phyloP scores from a whole-genome alignment of 2,888 invertebrate genomes.

The Watsonalla cultraria region DNA sequence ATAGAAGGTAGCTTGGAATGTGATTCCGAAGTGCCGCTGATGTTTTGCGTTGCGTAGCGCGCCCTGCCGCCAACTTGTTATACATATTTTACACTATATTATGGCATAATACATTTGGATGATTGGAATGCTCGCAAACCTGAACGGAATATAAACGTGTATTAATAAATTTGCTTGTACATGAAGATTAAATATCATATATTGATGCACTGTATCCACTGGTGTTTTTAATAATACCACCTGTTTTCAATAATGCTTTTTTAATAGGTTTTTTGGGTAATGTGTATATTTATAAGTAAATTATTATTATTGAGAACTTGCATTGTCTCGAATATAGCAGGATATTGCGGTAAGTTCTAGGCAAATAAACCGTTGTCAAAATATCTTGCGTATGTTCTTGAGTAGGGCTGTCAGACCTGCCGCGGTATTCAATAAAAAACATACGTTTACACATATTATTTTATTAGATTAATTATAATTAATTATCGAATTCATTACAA shows the following conservation, averaged over 20 bases:
- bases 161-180: constrained; percentile 86
- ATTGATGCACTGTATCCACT: constrained; percentile 84
- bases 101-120: constrained; percentile 76
- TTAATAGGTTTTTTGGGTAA: constrained; percentile 74
- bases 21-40: constrained; percentile 62
- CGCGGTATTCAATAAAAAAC: not conserved
- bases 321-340: constrained; percentile 72
- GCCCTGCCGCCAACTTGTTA: constrained; percentile 45
- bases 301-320: constrained; percentile 73
- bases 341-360: constrained; percentile 70
- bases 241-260: constrained; percentile 58
- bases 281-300: constrained; percentile 76
- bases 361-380: constrained; percentile 74
- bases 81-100: constrained; percentile 71
- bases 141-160: constrained; percentile 68
- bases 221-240: constrained; percentile 76
- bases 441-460: not conserved
- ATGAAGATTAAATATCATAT: constrained; percentile 87
- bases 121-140: constrained; percentile 54
- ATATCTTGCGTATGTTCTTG: constrained; percentile 62
- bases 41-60: constrained; percentile 58
- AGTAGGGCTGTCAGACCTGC: constrained; percentile 32
- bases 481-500: not conserved
- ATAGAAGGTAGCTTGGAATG: constrained; percentile 64
- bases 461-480: not conserved